Evolutionary conservation across 2,797 vertebrate genomes (phyloP).

Genomic region (Halcyon chelicuti): DNA sequence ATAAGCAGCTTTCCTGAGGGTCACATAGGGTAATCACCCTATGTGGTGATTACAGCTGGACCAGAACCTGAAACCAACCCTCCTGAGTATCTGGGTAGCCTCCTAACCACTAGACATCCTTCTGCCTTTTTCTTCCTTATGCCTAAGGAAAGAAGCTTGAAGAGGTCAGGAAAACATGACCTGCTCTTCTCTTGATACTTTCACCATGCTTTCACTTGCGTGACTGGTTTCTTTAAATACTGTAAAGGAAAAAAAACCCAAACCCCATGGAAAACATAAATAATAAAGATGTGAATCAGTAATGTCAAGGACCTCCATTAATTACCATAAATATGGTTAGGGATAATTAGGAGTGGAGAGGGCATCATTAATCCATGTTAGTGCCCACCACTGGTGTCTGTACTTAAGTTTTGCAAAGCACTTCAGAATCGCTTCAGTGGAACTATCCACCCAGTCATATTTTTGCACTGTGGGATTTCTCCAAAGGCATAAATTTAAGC

Average conservation of each 20-base stretch:
- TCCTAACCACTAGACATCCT: neutral
- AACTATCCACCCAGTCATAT: neutral
- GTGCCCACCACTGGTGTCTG: neutral
- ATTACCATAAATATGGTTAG: neutral
- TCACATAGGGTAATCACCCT: neutral
- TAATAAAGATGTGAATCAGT: neutral
- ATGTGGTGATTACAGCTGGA: neutral
- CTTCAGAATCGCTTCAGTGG: neutral
- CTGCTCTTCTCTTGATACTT: neutral
- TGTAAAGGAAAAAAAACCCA: neutral
- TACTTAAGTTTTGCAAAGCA: neutral
- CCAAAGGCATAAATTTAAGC: neutral
- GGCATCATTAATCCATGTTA: neutral
- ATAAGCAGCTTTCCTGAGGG: neutral
- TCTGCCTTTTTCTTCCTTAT: neutral
- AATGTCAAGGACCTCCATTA: neutral
- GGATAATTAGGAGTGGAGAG: neutral
- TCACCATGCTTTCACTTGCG: neutral
- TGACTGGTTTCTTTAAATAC: neutral
- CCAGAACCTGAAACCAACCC: neutral
- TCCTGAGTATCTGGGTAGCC: neutral
- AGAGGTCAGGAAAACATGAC: neutral
- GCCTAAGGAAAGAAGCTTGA: neutral
- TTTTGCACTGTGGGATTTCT: neutral
- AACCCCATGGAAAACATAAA: neutral